Base-by-base conservation (phyloP, 2,113 vertebrate species). In the Accipiter virgatus region DNA sequence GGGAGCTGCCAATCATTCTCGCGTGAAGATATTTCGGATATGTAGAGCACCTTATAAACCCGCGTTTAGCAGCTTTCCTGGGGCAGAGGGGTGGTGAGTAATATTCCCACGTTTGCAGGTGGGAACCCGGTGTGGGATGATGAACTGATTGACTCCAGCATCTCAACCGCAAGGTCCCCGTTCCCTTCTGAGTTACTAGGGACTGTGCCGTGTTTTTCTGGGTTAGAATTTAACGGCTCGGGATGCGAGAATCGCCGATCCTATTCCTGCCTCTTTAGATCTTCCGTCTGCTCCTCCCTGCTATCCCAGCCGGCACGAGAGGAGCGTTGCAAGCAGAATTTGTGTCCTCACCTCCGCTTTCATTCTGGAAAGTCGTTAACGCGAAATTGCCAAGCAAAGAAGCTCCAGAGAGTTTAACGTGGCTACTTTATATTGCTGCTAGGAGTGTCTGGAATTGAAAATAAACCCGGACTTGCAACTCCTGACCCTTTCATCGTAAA, bases 371-470 rank as follows among this genome's bases (percentile, higher is more conserved):
- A 97, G 95, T 88, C n/a, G 21, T 95, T 97, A 93, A 82, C 2
- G 27, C 42, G 78, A 91, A 95, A 95, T 95, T 94, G 96, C 94
- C 78, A 38, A 75, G 91, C 84, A 36, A 95, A 94, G 94, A 91
- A 93, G 91, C 96, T 94, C 96, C 91, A 50, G 89, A 97, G 95
- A 94, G 84, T 94, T 97, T 82, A 95, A 93, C 53, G 62, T 23
- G 84, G 96, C 94, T 90, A 85, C 93, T 97, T 93, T 94, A 95
- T 95, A 93, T 88, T 70, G 94, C 94, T 89, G 71, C 79, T 91
- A 93, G 86, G 94, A 97, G 94, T 91, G 95, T 89, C 94, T 97
- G 94, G 96, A 96, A 97, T 97, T 80, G 95, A 96, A 97, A 97
- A 97, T 95, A 97, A 97, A 97, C 96, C 95, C 93, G 73, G 16